phyloP scores from a whole-genome alignment of 1,140 invertebrate genomes.

The Heliconius hewitsoni region DNA sequence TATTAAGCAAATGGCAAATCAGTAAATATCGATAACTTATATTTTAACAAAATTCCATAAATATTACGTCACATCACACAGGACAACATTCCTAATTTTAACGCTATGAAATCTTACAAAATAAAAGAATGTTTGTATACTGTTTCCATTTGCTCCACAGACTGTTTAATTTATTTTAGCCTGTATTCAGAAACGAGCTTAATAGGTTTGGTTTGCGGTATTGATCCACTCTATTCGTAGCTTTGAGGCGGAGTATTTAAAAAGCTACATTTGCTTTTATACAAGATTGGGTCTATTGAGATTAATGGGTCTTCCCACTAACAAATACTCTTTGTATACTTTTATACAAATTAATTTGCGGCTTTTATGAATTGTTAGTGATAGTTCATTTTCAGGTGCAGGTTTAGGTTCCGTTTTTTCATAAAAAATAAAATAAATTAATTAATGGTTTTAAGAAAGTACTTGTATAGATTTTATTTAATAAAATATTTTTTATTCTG shows the following conservation, averaged over 20 bases:
- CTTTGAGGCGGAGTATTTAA: constrained; percentile 21
- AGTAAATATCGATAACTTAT: not conserved
- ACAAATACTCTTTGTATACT: constrained; percentile 1
- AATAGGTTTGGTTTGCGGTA: constrained; percentile 25
- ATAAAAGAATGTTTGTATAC: not conserved
- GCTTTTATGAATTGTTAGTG: not conserved
- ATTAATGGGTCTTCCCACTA: constrained; percentile 11
- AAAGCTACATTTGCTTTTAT: constrained; percentile 24
- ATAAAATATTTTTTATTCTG: too few species aligned
- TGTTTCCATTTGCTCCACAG: constrained; percentile 9
- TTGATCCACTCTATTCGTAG: constrained; percentile 23
- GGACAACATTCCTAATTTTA: not conserved
- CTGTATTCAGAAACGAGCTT: constrained; percentile 18
- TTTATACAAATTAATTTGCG: constrained; percentile 2
- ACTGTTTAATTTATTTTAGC: constrained; percentile 23
- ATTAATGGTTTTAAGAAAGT: too few species aligned
- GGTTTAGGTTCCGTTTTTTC: too few species aligned
- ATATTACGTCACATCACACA: not conserved
- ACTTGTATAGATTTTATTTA: too few species aligned
- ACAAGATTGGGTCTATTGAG: constrained; percentile 17
- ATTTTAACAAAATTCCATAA: not conserved
- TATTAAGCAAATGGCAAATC: not conserved
- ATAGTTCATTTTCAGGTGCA: too few species aligned
- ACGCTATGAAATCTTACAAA: constrained; percentile 2
- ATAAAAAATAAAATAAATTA: too few species aligned